These are phyloP conservation scores for Portunus trituberculatus DNA, from an alignment of 1,140 invertebrate genomes.

Conservation along the genomic window DNA sequence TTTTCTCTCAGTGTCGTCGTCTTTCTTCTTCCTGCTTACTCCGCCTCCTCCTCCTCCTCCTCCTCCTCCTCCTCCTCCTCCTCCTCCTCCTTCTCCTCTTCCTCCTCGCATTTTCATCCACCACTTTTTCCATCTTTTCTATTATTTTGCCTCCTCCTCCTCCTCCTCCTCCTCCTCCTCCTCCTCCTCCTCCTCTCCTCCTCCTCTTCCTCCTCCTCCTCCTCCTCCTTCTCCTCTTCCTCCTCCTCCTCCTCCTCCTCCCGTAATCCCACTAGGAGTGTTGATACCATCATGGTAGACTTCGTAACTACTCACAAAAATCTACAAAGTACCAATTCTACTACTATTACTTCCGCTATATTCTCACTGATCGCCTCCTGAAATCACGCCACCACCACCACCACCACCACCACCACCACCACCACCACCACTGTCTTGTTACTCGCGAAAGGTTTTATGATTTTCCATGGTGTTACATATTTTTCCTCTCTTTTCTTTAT, in stretches of 20 bases:
- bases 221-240: background rate
- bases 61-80: too few species aligned
- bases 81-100: too few species aligned
- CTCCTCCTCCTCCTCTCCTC: background rate
- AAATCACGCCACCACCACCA: too few species aligned
- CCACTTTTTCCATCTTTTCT: background rate
- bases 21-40: too few species aligned
- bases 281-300: background rate
- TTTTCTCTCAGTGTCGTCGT: too few species aligned
- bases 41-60: too few species aligned
- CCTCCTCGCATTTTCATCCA: background rate
- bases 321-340: background rate
- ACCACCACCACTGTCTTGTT: too few species aligned
- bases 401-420: too few species aligned
- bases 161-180: background rate
- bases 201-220: background rate
- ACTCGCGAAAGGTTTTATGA: too few species aligned
- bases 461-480: too few species aligned
- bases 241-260: background rate
- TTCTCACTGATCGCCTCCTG: too few species aligned
- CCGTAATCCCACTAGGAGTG: background rate
- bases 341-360: constrained; percentile 13
- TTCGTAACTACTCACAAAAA: background rate
- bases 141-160: background rate
- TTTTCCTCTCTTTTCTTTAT: too few species aligned